These are phyloP conservation scores for Ageneiosus marmoratus DNA, from an alignment of 2,113 vertebrate genomes.

Conservation along the genomic window DNA sequence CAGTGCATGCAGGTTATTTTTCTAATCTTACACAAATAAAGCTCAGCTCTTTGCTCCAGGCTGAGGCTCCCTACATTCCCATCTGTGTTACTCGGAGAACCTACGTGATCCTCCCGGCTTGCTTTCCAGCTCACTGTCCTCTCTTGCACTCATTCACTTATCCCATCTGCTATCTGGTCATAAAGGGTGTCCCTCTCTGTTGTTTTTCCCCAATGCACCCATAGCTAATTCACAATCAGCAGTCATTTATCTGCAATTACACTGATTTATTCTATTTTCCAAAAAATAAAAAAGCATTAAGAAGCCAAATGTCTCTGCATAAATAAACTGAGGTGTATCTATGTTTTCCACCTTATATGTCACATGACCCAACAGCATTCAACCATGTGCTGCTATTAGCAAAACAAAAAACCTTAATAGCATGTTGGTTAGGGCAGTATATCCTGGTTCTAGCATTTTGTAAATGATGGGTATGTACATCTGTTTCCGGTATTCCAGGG, in stretches of 20 bases:
- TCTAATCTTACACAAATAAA: conserved; percentile 50
- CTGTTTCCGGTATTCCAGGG: background rate
- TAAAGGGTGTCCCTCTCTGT: background rate
- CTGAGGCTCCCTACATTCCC: background rate
- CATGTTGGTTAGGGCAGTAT: background rate
- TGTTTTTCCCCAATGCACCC: background rate
- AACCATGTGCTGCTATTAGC: background rate
- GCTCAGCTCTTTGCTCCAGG: background rate
- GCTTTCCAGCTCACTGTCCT: background rate
- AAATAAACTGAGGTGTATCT: background rate
- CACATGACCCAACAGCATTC: background rate
- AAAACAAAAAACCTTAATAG: background rate
- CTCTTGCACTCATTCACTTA: background rate
- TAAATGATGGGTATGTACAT: background rate
- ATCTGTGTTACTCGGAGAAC: conserved; percentile 9
- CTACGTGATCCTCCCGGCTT: background rate
- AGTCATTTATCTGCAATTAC: conserved; percentile 3
- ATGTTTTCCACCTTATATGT: background rate
- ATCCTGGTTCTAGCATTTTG: background rate
- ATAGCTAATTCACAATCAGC: background rate
- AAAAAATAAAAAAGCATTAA: background rate
- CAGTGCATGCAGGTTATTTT: conserved; percentile 39
- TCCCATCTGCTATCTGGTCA: conserved; percentile 16
- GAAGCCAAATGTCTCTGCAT: background rate
- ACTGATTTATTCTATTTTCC: background rate